A percentile compares a stretch with the other conserved stretches of the same genome.
Conservation (phyloP, 2,888 invertebrate genomes). For the Microctonus aethiopoides region DNA sequence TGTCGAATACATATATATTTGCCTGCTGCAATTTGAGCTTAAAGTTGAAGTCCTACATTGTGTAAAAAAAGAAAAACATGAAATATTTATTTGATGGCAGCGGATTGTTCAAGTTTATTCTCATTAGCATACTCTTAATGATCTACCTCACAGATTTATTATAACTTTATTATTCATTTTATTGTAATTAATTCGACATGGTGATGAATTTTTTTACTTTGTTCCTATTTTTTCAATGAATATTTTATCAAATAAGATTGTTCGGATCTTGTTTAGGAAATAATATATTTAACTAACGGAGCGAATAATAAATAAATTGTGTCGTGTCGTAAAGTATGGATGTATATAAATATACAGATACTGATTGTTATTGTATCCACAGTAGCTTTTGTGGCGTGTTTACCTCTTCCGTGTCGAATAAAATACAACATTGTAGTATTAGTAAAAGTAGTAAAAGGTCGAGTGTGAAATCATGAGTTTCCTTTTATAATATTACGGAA, state of each 20-base stretch:
- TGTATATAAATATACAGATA: not conserved
- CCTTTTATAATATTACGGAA: constrained; percentile 31
- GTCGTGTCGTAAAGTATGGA: not conserved
- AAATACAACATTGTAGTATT: constrained; percentile 12
- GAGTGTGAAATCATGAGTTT: constrained; percentile 39
- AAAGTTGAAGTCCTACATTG: constrained; percentile 4
- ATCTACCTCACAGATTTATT: no score
- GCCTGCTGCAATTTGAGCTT: not conserved
- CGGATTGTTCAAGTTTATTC: no score
- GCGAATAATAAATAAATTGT: not conserved
- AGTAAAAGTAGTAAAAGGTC: constrained; percentile 32
- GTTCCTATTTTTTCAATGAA: no score
- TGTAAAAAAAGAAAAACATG: no score
- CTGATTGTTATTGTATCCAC: not conserved
- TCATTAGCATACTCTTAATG: no score
- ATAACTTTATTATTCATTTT: no score
- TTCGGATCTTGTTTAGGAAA: no score
- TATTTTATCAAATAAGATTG: no score
- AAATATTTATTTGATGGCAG: no score
- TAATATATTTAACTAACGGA: constrained; percentile 37
- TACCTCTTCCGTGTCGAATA: not conserved
- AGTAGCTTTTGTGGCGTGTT: not conserved
- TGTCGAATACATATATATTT: constrained; percentile 14
- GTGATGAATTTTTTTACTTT: no score
- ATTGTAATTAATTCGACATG: no score